phyloP scores from a whole-genome alignment of 2,797 vertebrate species.

The Onychomys torridus region DNA sequence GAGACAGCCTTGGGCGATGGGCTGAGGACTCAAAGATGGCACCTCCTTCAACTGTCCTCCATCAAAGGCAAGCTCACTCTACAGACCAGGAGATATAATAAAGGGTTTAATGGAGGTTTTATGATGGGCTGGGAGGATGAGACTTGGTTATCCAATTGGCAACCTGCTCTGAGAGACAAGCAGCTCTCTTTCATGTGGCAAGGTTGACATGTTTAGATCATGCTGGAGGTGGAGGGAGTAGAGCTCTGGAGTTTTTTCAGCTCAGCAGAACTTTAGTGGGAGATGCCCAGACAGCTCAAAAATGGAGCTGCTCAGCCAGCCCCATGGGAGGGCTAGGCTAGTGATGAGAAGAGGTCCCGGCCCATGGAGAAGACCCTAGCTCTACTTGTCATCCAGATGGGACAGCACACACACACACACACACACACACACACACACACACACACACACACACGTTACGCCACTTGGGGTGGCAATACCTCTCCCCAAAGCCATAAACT shows the following conservation, averaged over 20 bases:
- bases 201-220: slow-evolving; percentile 70
- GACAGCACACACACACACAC: not conserved
- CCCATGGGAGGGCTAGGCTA: not conserved
- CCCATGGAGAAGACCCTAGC: not conserved
- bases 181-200: slow-evolving; percentile 77
- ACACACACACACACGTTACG: not conserved
- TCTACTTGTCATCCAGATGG: not conserved
- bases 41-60: slow-evolving; percentile 21
- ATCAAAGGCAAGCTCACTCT: slow-evolving; percentile 32
- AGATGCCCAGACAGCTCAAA: slow-evolving; percentile 52
- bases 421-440: not conserved
- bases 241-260: slow-evolving; percentile 47
- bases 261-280: slow-evolving; percentile 62
- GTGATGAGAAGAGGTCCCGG: not conserved
- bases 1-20: slow-evolving; percentile 51
- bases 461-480: not conserved
- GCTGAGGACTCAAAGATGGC: not conserved
- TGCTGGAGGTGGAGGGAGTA: not conserved
- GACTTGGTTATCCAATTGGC: slow-evolving; percentile 69
- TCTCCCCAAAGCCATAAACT: not conserved
- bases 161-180: slow-evolving; percentile 67
- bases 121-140: slow-evolving; percentile 63
- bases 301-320: not conserved
- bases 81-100: slow-evolving; percentile 61
- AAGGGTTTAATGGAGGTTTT: slow-evolving; percentile 71